These are phyloP conservation scores for Drosophila malerkotliana DNA, from an alignment of 1,140 invertebrate genomes.

Conservation along the genomic window DNA sequence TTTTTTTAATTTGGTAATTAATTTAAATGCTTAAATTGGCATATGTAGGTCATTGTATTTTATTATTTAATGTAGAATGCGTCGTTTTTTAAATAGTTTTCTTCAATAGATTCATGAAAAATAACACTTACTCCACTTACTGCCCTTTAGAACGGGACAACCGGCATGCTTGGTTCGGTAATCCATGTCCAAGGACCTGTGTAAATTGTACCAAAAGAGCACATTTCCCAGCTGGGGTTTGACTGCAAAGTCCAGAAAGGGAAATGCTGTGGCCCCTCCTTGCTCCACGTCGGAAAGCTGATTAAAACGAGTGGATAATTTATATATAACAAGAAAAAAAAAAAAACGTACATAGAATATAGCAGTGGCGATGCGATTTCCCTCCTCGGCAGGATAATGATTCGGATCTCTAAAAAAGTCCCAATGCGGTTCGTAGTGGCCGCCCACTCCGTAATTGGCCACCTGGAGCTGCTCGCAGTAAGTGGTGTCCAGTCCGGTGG, in stretches of 20 bases:
- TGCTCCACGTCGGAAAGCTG: constrained; percentile 97
- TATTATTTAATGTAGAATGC: neutral
- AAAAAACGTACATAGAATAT: constrained; percentile 84
- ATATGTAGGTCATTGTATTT: neutral
- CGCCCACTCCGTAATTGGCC: constrained; percentile 89
- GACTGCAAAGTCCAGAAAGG: constrained; percentile 91
- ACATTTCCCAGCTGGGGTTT: constrained; percentile 95
- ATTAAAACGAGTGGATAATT: neutral
- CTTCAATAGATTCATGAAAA: neutral
- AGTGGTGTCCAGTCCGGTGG: constrained; percentile 92
- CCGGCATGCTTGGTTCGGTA: constrained; percentile 96
- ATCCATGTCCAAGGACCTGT: constrained; percentile 95
- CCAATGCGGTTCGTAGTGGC: constrained; percentile 90
- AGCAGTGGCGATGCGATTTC: constrained; percentile 79
- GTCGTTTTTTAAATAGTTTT: constrained; percentile 94
- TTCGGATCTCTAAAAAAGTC: constrained; percentile 84
- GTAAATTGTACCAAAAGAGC: constrained; percentile 98
- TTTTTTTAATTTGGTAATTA: neutral
- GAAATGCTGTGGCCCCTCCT: constrained; percentile 98
- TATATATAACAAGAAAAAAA: neutral
- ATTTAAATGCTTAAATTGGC: too few species aligned
- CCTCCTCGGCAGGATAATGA: constrained; percentile 90
- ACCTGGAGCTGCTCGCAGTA: constrained; percentile 91
- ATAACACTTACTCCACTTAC: constrained; percentile 93
- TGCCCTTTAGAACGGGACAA: constrained; percentile 98